Evolutionary conservation across 2,797 vertebrate genomes (phyloP).

Genomic region (Craterocephalus amniculus): DNA sequence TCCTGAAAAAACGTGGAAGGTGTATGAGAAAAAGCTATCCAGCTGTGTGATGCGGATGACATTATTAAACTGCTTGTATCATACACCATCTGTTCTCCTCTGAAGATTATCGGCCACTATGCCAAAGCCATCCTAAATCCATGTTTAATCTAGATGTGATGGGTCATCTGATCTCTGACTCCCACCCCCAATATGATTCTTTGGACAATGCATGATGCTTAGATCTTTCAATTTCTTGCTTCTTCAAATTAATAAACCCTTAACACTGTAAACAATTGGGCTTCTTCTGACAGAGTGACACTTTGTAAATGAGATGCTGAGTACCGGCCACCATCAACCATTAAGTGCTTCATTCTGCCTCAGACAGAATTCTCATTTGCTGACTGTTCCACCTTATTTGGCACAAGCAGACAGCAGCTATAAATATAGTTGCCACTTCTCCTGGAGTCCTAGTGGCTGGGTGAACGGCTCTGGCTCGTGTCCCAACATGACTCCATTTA

Average conservation of each 20-base stretch:
- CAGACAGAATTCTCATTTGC: constrained; percentile 47
- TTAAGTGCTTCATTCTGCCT: constrained; percentile 42
- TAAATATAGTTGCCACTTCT: constrained; percentile 61
- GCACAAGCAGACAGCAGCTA: constrained; percentile 47
- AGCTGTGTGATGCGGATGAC: constrained; percentile 27
- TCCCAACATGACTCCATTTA: constrained; percentile 76
- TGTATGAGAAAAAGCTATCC: constrained; percentile 34
- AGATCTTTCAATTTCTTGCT: constrained; percentile 8
- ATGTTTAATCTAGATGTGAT: constrained; percentile 72
- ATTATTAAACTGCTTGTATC: constrained; percentile 47
- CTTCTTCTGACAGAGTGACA: constrained; percentile 2
- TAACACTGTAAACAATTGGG: not conserved
- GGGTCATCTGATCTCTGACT: constrained; percentile 51
- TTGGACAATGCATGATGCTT: constrained; percentile 21
- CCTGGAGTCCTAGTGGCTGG: constrained; percentile 60
- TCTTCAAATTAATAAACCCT: constrained; percentile 7
- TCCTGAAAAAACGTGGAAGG: constrained; percentile 18
- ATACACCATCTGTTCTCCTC: constrained; percentile 67
- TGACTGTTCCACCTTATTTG: constrained; percentile 51
- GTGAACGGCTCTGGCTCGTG: constrained; percentile 63
- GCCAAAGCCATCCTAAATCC: constrained; percentile 70
- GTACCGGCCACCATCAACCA: constrained; percentile 10
- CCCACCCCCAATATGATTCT: constrained; percentile 22
- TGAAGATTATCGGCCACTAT: constrained; percentile 75
- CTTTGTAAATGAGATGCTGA: constrained; percentile 10